Evolutionary conservation across 2,888 invertebrate species (phyloP).

Genomic region (Molanna angustata): DNA sequence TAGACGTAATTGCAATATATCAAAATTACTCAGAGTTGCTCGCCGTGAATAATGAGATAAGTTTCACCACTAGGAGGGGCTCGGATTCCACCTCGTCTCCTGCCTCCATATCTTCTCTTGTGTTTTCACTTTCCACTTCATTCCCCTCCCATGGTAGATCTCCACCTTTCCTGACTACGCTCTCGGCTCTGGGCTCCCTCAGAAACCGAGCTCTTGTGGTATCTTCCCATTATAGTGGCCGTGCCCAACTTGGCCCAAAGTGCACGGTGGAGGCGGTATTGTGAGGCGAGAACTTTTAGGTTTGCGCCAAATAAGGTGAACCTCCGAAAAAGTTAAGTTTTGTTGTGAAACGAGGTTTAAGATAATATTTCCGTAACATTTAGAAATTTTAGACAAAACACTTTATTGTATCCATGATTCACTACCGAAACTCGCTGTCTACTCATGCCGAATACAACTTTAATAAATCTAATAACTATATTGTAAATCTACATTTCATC

Average conservation of each 20-base stretch:
- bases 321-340: too few relatives aligned
- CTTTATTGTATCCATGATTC: too few relatives aligned
- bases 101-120: conserved; percentile 3
- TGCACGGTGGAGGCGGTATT: conserved; percentile 22
- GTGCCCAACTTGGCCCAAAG: conserved; percentile 26
- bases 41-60: conserved; percentile 23
- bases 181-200: conserved; percentile 17
- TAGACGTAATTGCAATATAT: conserved; percentile 28
- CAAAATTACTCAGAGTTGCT: conserved; percentile 33
- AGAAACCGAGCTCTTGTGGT: conserved; percentile 29
- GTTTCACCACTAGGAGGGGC: conserved; percentile 12
- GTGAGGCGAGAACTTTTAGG: conserved; percentile 9
- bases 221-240: conserved; percentile 31
- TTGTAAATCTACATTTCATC: too few relatives aligned
- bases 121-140: conserved; percentile 25
- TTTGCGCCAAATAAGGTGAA: too few relatives aligned
- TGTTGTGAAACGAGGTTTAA: too few relatives aligned
- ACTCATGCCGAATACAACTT: too few relatives aligned
- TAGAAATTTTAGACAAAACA: too few relatives aligned
- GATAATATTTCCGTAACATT: too few relatives aligned
- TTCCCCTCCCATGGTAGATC: conserved; percentile 27
- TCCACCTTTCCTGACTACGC: conserved; percentile 24
- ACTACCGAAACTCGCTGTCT: too few relatives aligned
- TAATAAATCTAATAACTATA: too few relatives aligned
- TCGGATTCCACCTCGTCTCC: conserved; percentile 5